Evolutionary conservation across 2,888 invertebrate genomes (phyloP).

Genomic region (Beris chalybata): DNA sequence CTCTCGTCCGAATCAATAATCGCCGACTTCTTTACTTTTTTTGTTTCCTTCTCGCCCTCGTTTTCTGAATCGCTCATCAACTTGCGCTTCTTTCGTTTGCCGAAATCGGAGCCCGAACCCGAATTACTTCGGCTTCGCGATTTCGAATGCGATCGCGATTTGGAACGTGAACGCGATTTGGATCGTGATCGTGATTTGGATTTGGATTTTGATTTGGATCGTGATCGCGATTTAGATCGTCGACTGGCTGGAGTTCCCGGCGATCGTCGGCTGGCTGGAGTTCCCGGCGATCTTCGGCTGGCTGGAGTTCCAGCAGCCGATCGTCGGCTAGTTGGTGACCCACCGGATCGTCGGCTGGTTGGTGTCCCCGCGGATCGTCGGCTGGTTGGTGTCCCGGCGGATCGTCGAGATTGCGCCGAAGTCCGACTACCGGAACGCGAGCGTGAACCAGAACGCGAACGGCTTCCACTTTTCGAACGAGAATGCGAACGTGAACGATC

Average conservation of each 20-base stretch:
- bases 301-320: no score
- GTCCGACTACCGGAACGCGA: slow-evolving; percentile 39
- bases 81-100: slow-evolving; percentile 52
- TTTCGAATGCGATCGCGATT: slow-evolving; percentile 38
- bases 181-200: slow-evolving; percentile 47
- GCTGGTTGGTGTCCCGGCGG: not conserved
- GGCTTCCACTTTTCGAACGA: slow-evolving; percentile 47
- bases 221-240: slow-evolving; percentile 10
- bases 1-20: slow-evolving; percentile 68
- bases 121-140: slow-evolving; percentile 49
- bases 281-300: not conserved
- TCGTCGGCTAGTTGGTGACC: no score
- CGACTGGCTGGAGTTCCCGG: no score
- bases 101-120: slow-evolving; percentile 51
- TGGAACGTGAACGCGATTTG: slow-evolving; percentile 39
- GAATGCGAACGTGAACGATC: slow-evolving; percentile 48
- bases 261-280: not conserved
- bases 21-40: slow-evolving; percentile 60
- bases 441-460: slow-evolving; percentile 46
- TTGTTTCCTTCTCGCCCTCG: slow-evolving; percentile 46
- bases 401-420: slow-evolving; percentile 15
- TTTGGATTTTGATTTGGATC: slow-evolving; percentile 42
- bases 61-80: slow-evolving; percentile 60
- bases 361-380: not conserved
- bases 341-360: no score